A percentile compares a stretch with the other conserved stretches of the same genome.
These are phyloP conservation scores for Cirrhinus mrigala DNA, from an alignment of 2,797 vertebrate species.

Conservation along the genomic window DNA sequence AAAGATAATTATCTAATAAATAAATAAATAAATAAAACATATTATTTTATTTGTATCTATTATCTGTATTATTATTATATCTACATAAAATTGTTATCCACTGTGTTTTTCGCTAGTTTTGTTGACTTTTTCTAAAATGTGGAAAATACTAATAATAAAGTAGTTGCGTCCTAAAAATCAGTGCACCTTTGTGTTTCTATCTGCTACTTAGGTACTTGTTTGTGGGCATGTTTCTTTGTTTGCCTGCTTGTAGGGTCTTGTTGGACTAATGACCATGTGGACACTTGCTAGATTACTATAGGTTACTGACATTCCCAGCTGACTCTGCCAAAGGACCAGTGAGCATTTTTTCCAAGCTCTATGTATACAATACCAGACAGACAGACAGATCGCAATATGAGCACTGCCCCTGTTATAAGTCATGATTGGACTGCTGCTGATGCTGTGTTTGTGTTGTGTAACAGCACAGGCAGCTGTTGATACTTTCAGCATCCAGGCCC, in stretches of 20 bases:
- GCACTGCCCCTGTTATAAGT: not conserved
- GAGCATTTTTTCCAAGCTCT: not conserved
- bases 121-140: too few species aligned
- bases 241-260: not conserved
- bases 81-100: too few species aligned
- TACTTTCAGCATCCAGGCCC: slow-evolving; percentile 40
- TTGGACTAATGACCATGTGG: not conserved
- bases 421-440: slow-evolving; percentile 22
- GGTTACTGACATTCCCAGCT: not conserved
- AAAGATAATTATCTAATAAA: too few species aligned
- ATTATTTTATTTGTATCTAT: too few species aligned
- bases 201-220: not conserved
- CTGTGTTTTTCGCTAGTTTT: too few species aligned
- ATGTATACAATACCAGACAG: not conserved
- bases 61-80: too few species aligned
- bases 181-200: too few species aligned
- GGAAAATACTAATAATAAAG: too few species aligned
- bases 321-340: not conserved
- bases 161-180: too few species aligned
- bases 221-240: not conserved
- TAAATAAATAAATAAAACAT: too few species aligned
- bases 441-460: slow-evolving; percentile 43
- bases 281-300: not conserved
- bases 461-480: slow-evolving; percentile 40
- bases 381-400: slow-evolving; percentile 20